Evolutionary conservation across 2,888 invertebrate genomes (phyloP), one percentile per base, ranked within the genome.

Genomic region (Zygothrica quintamaculata): DNA sequence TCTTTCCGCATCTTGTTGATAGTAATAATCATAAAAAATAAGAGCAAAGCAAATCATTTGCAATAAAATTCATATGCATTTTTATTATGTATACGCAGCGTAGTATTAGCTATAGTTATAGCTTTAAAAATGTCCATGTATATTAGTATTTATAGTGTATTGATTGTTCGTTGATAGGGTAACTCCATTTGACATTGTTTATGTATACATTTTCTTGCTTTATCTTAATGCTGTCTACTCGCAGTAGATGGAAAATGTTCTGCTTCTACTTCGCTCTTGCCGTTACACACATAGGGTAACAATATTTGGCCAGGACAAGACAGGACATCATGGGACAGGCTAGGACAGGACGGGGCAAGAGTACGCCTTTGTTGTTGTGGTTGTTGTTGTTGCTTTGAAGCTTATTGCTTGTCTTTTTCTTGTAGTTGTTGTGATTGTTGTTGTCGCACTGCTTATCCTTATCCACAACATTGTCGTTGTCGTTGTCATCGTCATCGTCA

Each of bases 121-220:
- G 18, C 3, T 2, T 22, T 22, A 22, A 22, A 22, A 5, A 12
- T 36, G 36, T 8, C 2, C n/a, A 13, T 36, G 2, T 36, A 13
- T 36, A 13, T 36, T 5, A 9, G 36, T 36, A 9, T 13, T 36
- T 15, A 42, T 39, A 11, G 75, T 46, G 72, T 72, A 70, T 71
- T 59, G 50, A n/a, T 13, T 29, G 57, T 67, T 73, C 47, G 73
- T 51, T 8, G 39, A 22, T 22, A 22, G 39, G 40, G 15, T 25
- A 39, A 50, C 39, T 46, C 37, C 8, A 29, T 40, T 42, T 33
- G 43, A 50, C 52, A 44, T 77, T 78, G 77, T 76, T 85, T 87
- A 77, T 87, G 74, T 66, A 68, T 84, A 86, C 80, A 84, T 86
- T 82, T 87, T 65, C 87, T 73, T 65, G 86, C 77, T 84, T 84